phyloP scores from a whole-genome alignment of 1,140 invertebrate species.

The Episyrphus balteatus region DNA sequence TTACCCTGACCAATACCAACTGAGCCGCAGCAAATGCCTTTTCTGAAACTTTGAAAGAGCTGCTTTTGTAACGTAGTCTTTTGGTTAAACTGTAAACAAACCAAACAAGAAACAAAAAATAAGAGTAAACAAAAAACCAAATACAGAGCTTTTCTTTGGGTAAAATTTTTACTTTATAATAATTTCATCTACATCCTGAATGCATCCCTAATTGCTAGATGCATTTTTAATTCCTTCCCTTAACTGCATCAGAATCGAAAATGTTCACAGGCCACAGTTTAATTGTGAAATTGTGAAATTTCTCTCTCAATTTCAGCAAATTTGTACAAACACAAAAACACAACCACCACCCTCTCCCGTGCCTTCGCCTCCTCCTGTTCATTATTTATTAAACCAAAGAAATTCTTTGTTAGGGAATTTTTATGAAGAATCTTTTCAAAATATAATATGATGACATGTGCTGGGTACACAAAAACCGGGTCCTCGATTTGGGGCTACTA shows the following conservation, averaged over 20 bases:
- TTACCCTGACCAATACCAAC: conserved; percentile 45
- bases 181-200: no score
- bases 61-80: conserved; percentile 45
- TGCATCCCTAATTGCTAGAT: neutral
- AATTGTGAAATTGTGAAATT: neutral
- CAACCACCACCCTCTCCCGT: neutral
- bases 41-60: conserved; percentile 47
- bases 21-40: conserved; percentile 49
- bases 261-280: no score
- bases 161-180: neutral
- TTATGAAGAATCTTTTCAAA: no score
- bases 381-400: neutral
- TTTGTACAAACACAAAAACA: neutral
- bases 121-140: neutral
- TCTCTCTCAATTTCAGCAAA: neutral
- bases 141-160: neutral
- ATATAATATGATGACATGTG: no score
- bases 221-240: neutral
- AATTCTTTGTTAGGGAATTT: neutral
- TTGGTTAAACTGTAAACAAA: conserved; percentile 43
- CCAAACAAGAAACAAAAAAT: neutral
- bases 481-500: no score
- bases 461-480: no score
- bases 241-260: no score
- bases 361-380: neutral